These are phyloP conservation scores for Drosophila anomelani DNA, from an alignment of 2,888 invertebrate species.

Conservation along the genomic window DNA sequence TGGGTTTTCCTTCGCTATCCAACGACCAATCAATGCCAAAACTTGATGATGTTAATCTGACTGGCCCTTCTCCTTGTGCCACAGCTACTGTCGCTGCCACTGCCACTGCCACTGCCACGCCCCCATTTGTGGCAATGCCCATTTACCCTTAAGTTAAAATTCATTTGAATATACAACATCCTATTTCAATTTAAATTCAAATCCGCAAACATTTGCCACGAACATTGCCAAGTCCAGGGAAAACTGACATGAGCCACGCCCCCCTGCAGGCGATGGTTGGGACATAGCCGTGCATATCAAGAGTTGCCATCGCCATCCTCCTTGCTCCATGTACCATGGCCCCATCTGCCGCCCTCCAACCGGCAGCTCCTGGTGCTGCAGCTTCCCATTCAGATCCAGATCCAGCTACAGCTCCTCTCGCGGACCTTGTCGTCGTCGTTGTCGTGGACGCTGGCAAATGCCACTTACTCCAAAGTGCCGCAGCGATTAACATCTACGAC, in stretches of 20 bases:
- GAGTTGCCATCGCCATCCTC: constrained; percentile 42
- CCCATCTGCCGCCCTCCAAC: not conserved
- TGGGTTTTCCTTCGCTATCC: constrained; percentile 65
- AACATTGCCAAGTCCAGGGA: constrained; percentile 57
- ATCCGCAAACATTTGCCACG: constrained; percentile 81
- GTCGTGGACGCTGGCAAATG: constrained; percentile 73
- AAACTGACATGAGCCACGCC: constrained; percentile 72
- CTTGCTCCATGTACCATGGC: constrained; percentile 22
- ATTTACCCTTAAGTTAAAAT: constrained; percentile 82
- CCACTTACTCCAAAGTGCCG: constrained; percentile 79
- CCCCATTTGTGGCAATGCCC: constrained; percentile 33
- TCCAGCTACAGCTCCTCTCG: constrained; percentile 14
- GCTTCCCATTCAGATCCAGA: constrained; percentile 9
- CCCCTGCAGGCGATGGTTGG: constrained; percentile 40
- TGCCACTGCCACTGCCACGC: constrained; percentile 18
- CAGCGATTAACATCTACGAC: constrained; percentile 80
- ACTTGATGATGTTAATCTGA: constrained; percentile 82
- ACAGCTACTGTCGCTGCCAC: constrained; percentile 1
- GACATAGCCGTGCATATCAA: constrained; percentile 34
- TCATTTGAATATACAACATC: constrained; percentile 83
- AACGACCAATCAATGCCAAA: constrained; percentile 82
- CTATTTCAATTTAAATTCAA: constrained; percentile 84
- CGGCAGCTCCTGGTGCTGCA: constrained; percentile 17
- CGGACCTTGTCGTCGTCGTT: constrained; percentile 39
- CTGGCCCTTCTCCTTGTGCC: constrained; percentile 46